phyloP scores from a whole-genome alignment of 2,888 invertebrate species.

The Ganaspis brasiliensis region DNA sequence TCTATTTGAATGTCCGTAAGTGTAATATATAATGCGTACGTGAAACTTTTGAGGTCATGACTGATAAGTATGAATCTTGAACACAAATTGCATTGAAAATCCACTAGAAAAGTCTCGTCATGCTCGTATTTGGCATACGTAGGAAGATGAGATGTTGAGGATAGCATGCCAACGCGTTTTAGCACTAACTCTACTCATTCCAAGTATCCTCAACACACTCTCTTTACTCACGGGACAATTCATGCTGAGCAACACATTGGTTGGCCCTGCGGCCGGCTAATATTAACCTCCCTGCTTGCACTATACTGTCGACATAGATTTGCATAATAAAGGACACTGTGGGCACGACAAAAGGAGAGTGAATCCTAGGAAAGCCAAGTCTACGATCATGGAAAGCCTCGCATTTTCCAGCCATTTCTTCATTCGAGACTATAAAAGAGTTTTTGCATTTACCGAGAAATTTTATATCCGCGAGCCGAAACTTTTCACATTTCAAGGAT shows the following conservation, averaged over 20 bases:
- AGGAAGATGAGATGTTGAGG: constrained; percentile 49
- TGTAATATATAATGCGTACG: constrained; percentile 45
- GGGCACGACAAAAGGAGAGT: constrained; percentile 56
- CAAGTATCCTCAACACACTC: constrained; percentile 44
- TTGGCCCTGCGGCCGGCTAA: constrained; percentile 68
- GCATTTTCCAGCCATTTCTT: constrained; percentile 26
- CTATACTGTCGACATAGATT: constrained; percentile 69
- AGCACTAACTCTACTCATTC: constrained; percentile 53
- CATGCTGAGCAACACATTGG: constrained; percentile 45
- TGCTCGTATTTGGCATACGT: constrained; percentile 59
- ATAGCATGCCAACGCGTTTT: constrained; percentile 52
- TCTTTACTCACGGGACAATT: constrained; percentile 17
- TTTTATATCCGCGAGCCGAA: background rate
- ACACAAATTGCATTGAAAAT: constrained; percentile 58
- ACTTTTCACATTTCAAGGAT: background rate
- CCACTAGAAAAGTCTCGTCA: constrained; percentile 67
- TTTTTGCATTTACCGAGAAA: background rate
- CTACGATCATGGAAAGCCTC: background rate
- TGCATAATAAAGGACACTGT: constrained; percentile 72
- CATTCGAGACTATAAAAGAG: background rate
- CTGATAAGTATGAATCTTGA: constrained; percentile 66
- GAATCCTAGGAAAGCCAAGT: constrained; percentile 55
- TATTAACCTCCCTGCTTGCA: constrained; percentile 68
- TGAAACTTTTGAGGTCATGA: constrained; percentile 41
- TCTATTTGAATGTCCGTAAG: constrained; percentile 26